Percentiles rank a stretch among this genome's conserved stretches.
Conservation (phyloP, 92 coral and sea anemone genomes). For the Heteractis magnifica region DNA sequence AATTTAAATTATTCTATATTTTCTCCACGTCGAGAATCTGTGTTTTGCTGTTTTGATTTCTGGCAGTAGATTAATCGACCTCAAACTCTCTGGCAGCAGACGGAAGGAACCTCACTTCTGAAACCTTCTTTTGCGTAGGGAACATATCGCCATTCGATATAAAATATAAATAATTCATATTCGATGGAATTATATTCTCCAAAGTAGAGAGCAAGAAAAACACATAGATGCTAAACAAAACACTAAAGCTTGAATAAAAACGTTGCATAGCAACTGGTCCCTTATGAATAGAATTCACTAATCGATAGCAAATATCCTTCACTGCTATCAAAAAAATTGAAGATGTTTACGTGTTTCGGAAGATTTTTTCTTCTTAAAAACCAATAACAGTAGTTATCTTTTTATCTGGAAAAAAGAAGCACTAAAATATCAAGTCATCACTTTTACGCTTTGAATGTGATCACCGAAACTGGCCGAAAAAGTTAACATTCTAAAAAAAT, state of each 20-base stretch:
- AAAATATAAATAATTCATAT: neutral
- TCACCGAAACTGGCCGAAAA: no score
- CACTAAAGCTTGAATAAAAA: neutral
- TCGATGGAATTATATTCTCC: neutral
- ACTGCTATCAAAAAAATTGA: neutral
- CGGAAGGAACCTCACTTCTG: no score
- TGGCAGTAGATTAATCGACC: no score
- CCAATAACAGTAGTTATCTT: neutral
- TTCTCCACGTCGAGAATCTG: no score
- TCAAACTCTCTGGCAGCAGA: no score
- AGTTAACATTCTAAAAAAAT: no score
- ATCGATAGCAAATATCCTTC: neutral
- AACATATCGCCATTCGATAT: neutral
- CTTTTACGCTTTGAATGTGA: no score
- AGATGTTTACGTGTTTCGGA: neutral
- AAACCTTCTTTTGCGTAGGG: neutral
- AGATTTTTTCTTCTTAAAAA: neutral
- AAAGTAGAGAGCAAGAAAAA: neutral
- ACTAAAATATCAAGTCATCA: neutral
- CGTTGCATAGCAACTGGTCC: neutral
- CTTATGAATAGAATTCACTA: constrained; percentile 6
- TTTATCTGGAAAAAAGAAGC: neutral
- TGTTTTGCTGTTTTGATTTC: no score
- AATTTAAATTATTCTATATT: no score
- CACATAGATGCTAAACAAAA: constrained; percentile 1